phyloP scores from a whole-genome alignment of 2,113 vertebrate genomes.

The Anguilla rostrata region DNA sequence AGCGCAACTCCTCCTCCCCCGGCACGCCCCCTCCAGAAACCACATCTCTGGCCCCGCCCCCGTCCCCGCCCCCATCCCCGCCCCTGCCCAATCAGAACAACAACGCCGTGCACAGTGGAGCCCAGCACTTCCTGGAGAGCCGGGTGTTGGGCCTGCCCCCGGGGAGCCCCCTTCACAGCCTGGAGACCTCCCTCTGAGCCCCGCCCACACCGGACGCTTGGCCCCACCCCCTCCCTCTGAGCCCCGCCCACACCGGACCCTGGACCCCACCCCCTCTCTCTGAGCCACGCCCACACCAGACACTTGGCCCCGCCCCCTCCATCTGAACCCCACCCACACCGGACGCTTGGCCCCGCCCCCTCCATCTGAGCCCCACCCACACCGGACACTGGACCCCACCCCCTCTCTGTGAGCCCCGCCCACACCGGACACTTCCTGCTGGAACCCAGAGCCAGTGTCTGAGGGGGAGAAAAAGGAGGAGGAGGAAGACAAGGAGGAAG shows the following conservation, averaged over 20 bases:
- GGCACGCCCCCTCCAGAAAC: slow-evolving; percentile 65
- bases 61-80: slow-evolving; percentile 58
- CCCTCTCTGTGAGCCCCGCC: slow-evolving; percentile 83
- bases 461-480: background rate
- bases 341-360: background rate
- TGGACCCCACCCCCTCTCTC: background rate
- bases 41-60: slow-evolving; percentile 41
- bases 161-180: slow-evolving; percentile 96
- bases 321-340: background rate
- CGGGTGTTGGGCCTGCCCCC: slow-evolving; percentile 81
- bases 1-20: slow-evolving; percentile 77
- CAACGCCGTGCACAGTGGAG: slow-evolving; percentile 81
- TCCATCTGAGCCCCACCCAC: too few relatives aligned
- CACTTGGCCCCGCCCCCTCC: background rate
- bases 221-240: background rate
- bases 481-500: background rate
- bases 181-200: slow-evolving; percentile 95
- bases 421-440: too few relatives aligned
- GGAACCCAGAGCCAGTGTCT: too few relatives aligned
- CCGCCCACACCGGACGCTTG: background rate
- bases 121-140: slow-evolving; percentile 84
- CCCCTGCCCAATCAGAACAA: slow-evolving; percentile 88
- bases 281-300: too few relatives aligned
- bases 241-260: background rate
- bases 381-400: slow-evolving; percentile 57